Percentiles rank a stretch among this genome's conserved stretches.
phyloP scores from a whole-genome alignment of 2,797 vertebrate species.

The Scyliorhinus canicula region DNA sequence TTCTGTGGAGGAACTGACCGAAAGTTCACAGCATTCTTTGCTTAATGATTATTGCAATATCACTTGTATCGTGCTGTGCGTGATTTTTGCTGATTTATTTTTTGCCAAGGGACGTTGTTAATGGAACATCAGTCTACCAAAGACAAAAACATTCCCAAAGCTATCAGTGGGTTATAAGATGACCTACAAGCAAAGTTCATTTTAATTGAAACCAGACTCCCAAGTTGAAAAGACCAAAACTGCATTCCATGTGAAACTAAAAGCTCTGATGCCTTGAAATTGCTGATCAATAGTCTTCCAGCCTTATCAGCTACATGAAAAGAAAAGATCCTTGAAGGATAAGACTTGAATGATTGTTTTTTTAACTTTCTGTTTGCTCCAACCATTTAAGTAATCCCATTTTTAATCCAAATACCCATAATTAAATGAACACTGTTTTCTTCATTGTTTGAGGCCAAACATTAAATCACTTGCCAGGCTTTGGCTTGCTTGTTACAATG shows the following conservation, averaged over 20 bases:
- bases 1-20: background rate
- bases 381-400: background rate
- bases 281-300: background rate
- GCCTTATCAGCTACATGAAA: background rate
- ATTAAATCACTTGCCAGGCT: background rate
- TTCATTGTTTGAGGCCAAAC: background rate
- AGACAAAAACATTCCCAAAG: conserved; percentile 25
- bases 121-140: background rate
- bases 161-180: background rate
- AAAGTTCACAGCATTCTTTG: background rate
- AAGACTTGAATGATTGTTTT: background rate
- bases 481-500: background rate
- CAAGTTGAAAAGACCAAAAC: conserved; percentile 11
- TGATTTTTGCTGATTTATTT: background rate
- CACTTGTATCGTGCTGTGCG: background rate
- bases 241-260: background rate
- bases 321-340: background rate
- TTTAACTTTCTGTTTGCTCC: background rate
- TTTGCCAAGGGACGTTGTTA: conserved; percentile 8
- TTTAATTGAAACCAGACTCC: conserved; percentile 33
- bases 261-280: background rate
- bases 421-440: conserved; percentile 26
- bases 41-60: background rate
- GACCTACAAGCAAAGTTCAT: conserved; percentile 1
- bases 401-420: background rate